These are phyloP conservation scores for Phoxinus phoxinus DNA, from an alignment of 2,113 vertebrate species.

Conservation along the genomic window DNA sequence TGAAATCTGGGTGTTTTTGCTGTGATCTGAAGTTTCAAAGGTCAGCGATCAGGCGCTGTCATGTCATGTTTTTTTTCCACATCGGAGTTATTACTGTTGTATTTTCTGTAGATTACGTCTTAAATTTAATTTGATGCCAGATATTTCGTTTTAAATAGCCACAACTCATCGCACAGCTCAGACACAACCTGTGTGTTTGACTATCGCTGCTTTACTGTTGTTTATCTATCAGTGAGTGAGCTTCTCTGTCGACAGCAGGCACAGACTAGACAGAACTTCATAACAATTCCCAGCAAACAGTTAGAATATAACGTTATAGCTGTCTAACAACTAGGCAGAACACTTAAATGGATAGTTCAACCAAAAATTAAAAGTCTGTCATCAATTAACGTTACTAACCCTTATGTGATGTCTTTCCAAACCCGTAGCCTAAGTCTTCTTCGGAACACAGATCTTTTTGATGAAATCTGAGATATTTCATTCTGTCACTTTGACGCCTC, in stretches of 20 bases:
- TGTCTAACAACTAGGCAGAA: not conserved
- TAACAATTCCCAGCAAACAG: not conserved
- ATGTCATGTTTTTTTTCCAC: not conserved
- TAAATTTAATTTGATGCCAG: not conserved
- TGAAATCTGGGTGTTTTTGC: not conserved
- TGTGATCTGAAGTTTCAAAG: slow-evolving; percentile 51
- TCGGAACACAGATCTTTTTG: too few relatives aligned
- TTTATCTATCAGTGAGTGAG: not conserved
- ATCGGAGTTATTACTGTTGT: not conserved
- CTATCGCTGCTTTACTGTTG: not conserved
- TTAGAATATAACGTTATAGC: not conserved
- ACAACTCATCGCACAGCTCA: not conserved
- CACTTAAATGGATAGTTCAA: not conserved
- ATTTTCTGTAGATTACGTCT: not conserved
- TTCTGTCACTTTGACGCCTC: too few relatives aligned
- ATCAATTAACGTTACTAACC: too few relatives aligned
- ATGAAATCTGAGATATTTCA: too few relatives aligned
- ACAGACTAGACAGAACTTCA: too few relatives aligned
- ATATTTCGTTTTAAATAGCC: not conserved
- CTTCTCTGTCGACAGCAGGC: not conserved
- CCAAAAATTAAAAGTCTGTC: too few relatives aligned
- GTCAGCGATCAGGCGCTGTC: slow-evolving; percentile 53
- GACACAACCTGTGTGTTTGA: not conserved
- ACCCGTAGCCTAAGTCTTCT: too few relatives aligned
- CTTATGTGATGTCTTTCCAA: too few relatives aligned